A percentile compares a stretch with the other conserved stretches of the same genome.
These are phyloP conservation scores for Furcula furcula DNA, from an alignment of 2,888 invertebrate genomes.

Conservation along the genomic window DNA sequence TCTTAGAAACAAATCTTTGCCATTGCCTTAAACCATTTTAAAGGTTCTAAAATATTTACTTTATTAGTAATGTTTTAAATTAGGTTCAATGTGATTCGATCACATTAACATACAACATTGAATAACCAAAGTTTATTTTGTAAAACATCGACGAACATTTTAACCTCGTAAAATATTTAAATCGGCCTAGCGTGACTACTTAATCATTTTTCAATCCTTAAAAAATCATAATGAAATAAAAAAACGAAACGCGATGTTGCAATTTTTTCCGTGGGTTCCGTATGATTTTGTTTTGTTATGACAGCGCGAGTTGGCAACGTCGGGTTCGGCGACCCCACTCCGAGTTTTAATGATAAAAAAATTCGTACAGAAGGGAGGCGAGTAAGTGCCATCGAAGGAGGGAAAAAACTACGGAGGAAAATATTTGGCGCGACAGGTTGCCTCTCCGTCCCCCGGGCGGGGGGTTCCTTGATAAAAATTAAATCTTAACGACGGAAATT, in stretches of 20 bases:
- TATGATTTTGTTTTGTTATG: conserved; percentile 79
- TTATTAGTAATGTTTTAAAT: too few relatives aligned
- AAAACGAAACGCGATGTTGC: conserved; percentile 49
- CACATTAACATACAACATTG: too few relatives aligned
- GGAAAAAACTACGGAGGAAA: conserved; percentile 81
- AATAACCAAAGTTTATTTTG: too few relatives aligned
- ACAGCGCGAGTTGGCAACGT: conserved; percentile 74
- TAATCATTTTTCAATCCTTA: conserved; percentile 28
- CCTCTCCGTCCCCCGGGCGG: conserved; percentile 40
- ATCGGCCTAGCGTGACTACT: conserved; percentile 20
- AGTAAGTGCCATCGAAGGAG: conserved; percentile 80
- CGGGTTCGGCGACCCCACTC: conserved; percentile 79
- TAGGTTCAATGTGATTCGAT: too few relatives aligned
- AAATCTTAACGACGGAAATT: conserved; percentile 83
- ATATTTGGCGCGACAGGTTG: conserved; percentile 82
- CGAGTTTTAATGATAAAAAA: conserved; percentile 82
- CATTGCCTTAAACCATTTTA: too few relatives aligned
- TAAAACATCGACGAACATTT: neutral
- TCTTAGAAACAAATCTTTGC: too few relatives aligned
- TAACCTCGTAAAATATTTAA: conserved; percentile 11
- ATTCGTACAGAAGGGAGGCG: conserved; percentile 78
- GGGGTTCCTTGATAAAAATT: conserved; percentile 76
- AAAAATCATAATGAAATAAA: conserved; percentile 26
- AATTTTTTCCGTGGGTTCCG: conserved; percentile 52
- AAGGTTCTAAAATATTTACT: too few relatives aligned